These are phyloP conservation scores for Quiscalus mexicanus DNA, from an alignment of 2,113 vertebrate species.

Conservation along the genomic window DNA sequence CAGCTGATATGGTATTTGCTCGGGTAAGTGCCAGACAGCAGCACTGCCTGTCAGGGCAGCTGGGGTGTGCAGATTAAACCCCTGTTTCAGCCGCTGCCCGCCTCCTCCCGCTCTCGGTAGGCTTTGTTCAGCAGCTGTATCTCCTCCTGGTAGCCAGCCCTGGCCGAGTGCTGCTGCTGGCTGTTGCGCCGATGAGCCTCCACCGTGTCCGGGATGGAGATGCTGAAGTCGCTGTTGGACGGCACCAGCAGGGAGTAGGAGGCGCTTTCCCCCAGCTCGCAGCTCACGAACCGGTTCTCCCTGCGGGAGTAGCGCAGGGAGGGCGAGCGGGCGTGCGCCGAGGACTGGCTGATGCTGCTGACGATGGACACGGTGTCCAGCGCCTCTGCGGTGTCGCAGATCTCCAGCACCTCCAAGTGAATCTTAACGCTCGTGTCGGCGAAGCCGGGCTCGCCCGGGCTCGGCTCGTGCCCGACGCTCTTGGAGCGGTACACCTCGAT, in stretches of 20 bases:
- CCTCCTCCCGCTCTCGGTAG: slow-evolving; percentile 83
- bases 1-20: neutral
- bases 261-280: slow-evolving; percentile 91
- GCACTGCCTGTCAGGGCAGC: neutral
- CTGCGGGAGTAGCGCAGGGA: slow-evolving; percentile 92
- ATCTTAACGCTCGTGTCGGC: slow-evolving; percentile 94
- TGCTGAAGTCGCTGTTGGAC: slow-evolving; percentile 86
- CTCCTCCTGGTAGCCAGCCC: slow-evolving; percentile 88
- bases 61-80: neutral
- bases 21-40: neutral
- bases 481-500: slow-evolving; percentile 97
- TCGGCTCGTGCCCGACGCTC: slow-evolving; percentile 94
- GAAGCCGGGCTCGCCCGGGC: slow-evolving; percentile 78
- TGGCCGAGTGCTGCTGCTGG: slow-evolving; percentile 80
- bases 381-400: slow-evolving; percentile 93
- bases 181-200: slow-evolving; percentile 95
- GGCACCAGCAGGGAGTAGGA: slow-evolving; percentile 96
- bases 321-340: slow-evolving; percentile 88
- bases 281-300: slow-evolving; percentile 96
- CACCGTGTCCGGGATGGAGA: slow-evolving; percentile 97
- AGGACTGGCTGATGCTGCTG: slow-evolving; percentile 98
- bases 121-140: slow-evolving; percentile 93
- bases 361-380: slow-evolving; percentile 97
- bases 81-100: neutral
- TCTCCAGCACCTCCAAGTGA: slow-evolving; percentile 95